Evolutionary conservation across 2,888 invertebrate genomes (phyloP), one percentile per base, ranked within the genome.

Genomic region (Lomographa bimaculata): DNA sequence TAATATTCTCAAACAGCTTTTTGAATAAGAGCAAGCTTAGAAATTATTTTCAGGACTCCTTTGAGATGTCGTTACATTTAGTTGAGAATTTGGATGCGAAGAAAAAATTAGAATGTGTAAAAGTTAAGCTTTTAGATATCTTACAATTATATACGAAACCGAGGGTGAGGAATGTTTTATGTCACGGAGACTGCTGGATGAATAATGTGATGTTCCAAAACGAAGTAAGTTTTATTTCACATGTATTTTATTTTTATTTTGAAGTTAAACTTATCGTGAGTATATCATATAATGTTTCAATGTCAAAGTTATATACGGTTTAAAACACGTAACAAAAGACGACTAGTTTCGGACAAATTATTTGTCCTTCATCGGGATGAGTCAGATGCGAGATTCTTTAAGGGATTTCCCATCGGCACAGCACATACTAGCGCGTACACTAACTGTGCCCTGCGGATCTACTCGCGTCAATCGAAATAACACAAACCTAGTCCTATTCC

Each of bases 171-270:
- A 83, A 70, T 45, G 84, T 83, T 6, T 57, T 87, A 14, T 85
- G 85, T 46, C 87, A 87, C 30, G 85, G 86, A 9, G 86, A 87
- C 48, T 82, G 73, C 45, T 86, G 86, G 85, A 66, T 79, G 2
- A 83, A 80, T 45, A 80, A 82, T 46, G 71, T 80, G 44, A 54
- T 83, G 16, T 77, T 82, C 41, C 72, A 73, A 51, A 44, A 64
- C 27, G 56, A 71, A 54, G 82, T 81, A 49, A 55, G 68, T 41
- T 23, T n/a, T 23, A 25, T 1, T 14, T 26, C 6, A 19, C 2
- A 8, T 16, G 9, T 26, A 20, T 1, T 38, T 17, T 14, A 7
- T 20, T 10, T n/a, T 46, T 34, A 32, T 29, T 29, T 23, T 32
- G 3, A n/a, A n/a, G n/a, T n/a, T n/a, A n/a, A n/a, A n/a, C n/a